Evolutionary conservation across 1,140 invertebrate species (phyloP), one percentile per base, ranked within the genome.

Genomic region (Hetaerina americana): DNA sequence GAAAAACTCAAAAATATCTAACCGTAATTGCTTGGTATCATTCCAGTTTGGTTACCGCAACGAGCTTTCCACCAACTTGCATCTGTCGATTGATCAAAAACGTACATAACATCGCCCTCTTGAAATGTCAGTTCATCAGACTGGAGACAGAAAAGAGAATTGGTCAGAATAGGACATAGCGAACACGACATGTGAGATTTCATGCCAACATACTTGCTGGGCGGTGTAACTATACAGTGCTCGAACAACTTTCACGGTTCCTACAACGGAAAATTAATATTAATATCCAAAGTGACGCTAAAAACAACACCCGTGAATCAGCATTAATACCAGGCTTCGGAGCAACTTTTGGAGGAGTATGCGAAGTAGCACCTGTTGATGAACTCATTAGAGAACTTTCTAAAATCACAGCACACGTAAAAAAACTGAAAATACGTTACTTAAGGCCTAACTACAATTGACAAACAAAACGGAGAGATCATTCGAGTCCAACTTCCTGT

Each of bases 21-120:
- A 90, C 88, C 87, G 83, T 89, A 89, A 78, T 88, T 87, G 72
- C 84, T 85, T 18, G 89, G 88, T 73, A 91, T 86, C 18, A 89
- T 82, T 40, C 89, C 89, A 70, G 80, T 80, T 73, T 81, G 84
- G 25, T 82, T 80, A 27, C 84, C 84, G 79, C 87, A 88, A 70
- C 82, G 84, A 6, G 87, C 89, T 77, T 84, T 88, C 83, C 86
- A 87, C 87, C 88, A 89, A 77, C 86, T 86, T 70, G 82, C 79
- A 75, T 84, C 81, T 27, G 76, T 76, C 12, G 76, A 78, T 77
- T 82, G 83, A 70, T 89, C 88, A 66, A 84, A 78, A 10, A 90
- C 85, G 77, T 90, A 91, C 8, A 91, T 77, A 8, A 87, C 76
- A 76, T 90, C 88, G 31, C 88, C 89, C 81, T 90, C 89, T 68